Base-by-base conservation (phyloP, 2,113 vertebrate genomes). In the Panurus biarmicus region DNA sequence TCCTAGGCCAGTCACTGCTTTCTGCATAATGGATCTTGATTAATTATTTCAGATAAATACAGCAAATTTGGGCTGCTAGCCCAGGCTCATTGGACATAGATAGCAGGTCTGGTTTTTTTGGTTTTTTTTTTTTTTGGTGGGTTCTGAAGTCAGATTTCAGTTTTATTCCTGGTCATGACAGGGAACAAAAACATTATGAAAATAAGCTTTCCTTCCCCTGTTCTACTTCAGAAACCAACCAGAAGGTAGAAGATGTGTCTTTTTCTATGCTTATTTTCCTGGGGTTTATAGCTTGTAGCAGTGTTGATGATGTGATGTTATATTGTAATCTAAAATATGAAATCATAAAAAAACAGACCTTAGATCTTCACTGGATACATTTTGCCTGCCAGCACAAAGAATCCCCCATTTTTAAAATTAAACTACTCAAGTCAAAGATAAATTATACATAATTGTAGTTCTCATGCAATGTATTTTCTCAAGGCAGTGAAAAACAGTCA, bases 141-240 rank as follows among this genome's bases (percentile, higher is more conserved):
- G 10, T 65, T 71, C 15, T 53, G 19, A 77, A 73, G 11, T 86
- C 35, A 60, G 18, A 23, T 75, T 62, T 89, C 16, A 44, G 35
- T 51, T 78, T 77, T 70, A 19, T 64, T 71, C 28, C n/a, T 81
- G 22, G 11, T 73, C n/a, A 25, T 78, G 70, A 22, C 28, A 53
- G 20, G 16, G 70, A 75, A 14, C 28, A 58, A 58, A 45, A 50
- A 38, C 0, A 0, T 50, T 40, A 26, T 2, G 5, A 24, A 62
- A 84, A 35, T 47, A 51, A 61, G 13, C 5, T 19, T 81, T 58
- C 23, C 29, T 85, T 90, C 17, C 35, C 13, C 12, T 54, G 16
- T 53, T 57, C 28, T 57, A 9, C n/a, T 38, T 65, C 9, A 29
- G 45, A 77, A 89, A 70, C 64, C 48, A 3, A 12, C 5, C 36